phyloP scores from a whole-genome alignment of 2,797 vertebrate genomes.

The Chrysocyon brachyurus region DNA sequence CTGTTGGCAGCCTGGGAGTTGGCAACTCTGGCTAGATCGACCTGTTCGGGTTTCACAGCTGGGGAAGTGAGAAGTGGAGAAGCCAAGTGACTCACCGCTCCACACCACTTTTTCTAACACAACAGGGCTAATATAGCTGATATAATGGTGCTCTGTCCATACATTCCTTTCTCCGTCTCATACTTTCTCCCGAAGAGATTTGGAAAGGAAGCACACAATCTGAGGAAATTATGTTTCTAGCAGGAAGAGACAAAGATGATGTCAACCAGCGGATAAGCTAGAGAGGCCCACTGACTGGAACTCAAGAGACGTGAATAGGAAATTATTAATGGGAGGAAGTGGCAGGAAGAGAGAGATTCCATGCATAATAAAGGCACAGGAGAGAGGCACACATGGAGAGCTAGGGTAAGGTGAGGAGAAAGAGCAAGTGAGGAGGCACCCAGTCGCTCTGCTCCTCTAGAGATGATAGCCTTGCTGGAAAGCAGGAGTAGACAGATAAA shows the following conservation, averaged over 20 bases:
- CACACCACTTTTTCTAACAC: neutral
- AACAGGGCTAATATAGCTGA: neutral
- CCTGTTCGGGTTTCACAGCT: neutral
- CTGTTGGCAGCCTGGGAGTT: neutral
- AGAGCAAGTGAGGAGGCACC: neutral
- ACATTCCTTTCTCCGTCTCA: neutral
- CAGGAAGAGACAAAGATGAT: conserved; percentile 45
- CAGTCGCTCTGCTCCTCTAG: neutral
- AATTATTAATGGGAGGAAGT: conserved; percentile 39
- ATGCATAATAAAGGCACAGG: neutral
- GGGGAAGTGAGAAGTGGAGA: neutral
- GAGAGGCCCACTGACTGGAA: conserved; percentile 32
- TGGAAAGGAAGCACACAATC: neutral
- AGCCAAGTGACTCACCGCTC: neutral
- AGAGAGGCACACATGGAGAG: neutral
- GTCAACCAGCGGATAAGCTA: neutral
- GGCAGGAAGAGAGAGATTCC: conserved; percentile 6
- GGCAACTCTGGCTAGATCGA: neutral
- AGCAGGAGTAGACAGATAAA: neutral
- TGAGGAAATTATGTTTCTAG: conserved; percentile 25
- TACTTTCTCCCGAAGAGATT: neutral
- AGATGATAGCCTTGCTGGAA: neutral
- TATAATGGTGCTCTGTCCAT: neutral
- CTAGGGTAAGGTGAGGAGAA: neutral
- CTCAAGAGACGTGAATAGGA: conserved; percentile 9